Evolutionary conservation across 2,797 vertebrate genomes (phyloP).

Genomic region (Spondyliosoma cantharus): DNA sequence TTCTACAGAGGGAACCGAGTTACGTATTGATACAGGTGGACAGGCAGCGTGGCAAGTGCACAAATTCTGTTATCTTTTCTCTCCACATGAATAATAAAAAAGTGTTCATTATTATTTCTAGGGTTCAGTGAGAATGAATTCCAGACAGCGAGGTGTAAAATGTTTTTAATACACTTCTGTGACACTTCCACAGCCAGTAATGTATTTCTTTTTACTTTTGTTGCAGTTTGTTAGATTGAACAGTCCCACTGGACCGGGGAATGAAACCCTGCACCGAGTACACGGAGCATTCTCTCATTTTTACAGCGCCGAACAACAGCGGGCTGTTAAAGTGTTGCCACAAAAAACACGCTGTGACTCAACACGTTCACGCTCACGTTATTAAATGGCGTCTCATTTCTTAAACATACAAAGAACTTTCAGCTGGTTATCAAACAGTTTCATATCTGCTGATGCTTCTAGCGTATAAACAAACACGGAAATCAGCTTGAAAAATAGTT

Average conservation of each 20-base stretch:
- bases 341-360: conserved; percentile 15
- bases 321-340: conserved; percentile 20
- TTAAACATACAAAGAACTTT: too few species aligned
- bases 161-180: conserved; percentile 34
- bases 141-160: conserved; percentile 34
- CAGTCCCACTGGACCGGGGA: conserved; percentile 28
- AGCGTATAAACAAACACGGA: too few species aligned
- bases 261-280: conserved; percentile 37
- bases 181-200: conserved; percentile 12
- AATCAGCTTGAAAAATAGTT: too few species aligned
- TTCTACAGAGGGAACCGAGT: conserved; percentile 22
- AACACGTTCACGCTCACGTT: conserved; percentile 5
- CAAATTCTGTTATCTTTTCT: conserved; percentile 26
- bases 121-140: conserved; percentile 9
- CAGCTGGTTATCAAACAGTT: too few species aligned
- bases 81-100: conserved; percentile 39
- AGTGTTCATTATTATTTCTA: conserved; percentile 43
- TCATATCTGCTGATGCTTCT: too few species aligned
- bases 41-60: conserved; percentile 9
- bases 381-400: background rate
- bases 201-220: conserved; percentile 28
- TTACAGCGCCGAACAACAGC: background rate
- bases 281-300: conserved; percentile 7
- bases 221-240: conserved; percentile 33
- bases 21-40: conserved; percentile 73